Evolutionary conservation across 2,888 invertebrate genomes (phyloP).

Genomic region (Caenorhabditis doughertyi): DNA sequence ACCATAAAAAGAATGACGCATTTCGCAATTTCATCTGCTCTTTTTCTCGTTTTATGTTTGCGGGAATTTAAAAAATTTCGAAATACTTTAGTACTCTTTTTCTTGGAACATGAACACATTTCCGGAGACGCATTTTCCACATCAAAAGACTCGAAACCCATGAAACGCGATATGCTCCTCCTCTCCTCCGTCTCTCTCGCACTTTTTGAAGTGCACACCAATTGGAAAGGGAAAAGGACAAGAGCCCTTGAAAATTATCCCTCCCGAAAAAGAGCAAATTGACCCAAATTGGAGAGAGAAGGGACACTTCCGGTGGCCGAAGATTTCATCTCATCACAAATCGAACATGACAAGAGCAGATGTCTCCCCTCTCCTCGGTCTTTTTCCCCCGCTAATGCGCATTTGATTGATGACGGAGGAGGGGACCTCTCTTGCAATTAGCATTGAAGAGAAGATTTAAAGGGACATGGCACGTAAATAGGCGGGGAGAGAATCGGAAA

Average conservation of each 20-base stretch:
- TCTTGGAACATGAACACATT: background rate
- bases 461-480: background rate
- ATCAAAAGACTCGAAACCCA: background rate
- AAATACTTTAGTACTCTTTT: background rate
- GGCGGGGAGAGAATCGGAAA: background rate
- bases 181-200: background rate
- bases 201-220: conserved; percentile 12
- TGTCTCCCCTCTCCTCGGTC: background rate
- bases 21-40: background rate
- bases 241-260: conserved; percentile 26
- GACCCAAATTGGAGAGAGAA: background rate
- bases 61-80: background rate
- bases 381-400: conserved; percentile 16
- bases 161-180: conserved; percentile 34
- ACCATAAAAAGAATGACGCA: background rate
- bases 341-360: conserved; percentile 30
- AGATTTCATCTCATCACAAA: background rate
- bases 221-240: background rate
- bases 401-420: conserved; percentile 38
- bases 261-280: too few relatives aligned
- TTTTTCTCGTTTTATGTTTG: too few relatives aligned
- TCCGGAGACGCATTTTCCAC: too few relatives aligned
- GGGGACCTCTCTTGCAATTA: conserved; percentile 3
- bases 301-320: conserved; percentile 6
- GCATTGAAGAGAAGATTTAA: background rate